Base-by-base conservation (phyloP, 2,113 vertebrate species). In the Turnix velox region DNA sequence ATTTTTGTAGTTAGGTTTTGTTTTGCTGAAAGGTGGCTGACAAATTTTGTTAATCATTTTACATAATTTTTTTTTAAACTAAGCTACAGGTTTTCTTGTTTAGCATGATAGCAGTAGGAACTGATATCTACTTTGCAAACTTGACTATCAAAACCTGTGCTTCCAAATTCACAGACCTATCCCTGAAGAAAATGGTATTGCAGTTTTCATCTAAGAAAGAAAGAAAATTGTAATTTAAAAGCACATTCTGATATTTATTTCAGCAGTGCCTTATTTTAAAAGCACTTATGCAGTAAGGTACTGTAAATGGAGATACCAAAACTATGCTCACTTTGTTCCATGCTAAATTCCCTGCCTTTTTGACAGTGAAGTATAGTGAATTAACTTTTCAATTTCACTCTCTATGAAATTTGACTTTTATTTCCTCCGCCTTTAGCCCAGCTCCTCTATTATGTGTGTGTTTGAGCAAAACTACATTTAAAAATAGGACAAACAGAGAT, bases 1-100 rank as follows among this genome's bases (percentile, higher is more conserved):
- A 93, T 94, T 95, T 81, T 95, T 96, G 81, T 93, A 93, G 79
- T 55, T 95, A 92, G 85, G 43, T 92, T 93, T 97, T 97, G 87
- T 91, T 97, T 95, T 94, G 52, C 85, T 97, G 78, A 96, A 96
- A 95, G 72, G 51, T 90, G 96, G 84, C 80, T 20, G 76, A 88
- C 52, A 89, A 92, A 68, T 87, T 75, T 96, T 89, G 72, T 94
- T 87, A 46, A 43, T 92, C 54, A 65, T 85, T 61, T 61, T 52
- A 30, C 4, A 28, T 18, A 52, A 6, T 28, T 3, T 40, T 66
- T 80, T 80, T 57, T 2, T 11, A n/a, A 73, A 87, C 84, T 87
- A 96, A 96, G 89, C 96, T 96, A 46, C 2, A 62, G 46, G 95
- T 95, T 87, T 94, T 72, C 42, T 69, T 94, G 93, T 73, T 57